Percentiles rank a stretch among this genome's conserved stretches.
These are phyloP conservation scores for Ischnus inquisitorius DNA, from an alignment of 2,888 invertebrate genomes.

Conservation along the genomic window DNA sequence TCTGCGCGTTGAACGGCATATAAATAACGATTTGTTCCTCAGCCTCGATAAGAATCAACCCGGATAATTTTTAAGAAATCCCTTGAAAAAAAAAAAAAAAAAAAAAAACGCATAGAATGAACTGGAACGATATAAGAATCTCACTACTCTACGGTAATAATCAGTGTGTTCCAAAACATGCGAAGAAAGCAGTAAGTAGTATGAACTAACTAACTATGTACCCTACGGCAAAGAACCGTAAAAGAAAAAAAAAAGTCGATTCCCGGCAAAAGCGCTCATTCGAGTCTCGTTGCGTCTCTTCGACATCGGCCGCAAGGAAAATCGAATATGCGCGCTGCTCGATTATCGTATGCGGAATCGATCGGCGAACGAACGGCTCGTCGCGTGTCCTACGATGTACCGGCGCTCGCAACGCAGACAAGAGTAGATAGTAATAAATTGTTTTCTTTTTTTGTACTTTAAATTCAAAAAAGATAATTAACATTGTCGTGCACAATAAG, in stretches of 20 bases:
- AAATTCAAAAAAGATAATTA: constrained; percentile 73
- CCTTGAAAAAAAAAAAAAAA: constrained; percentile 4
- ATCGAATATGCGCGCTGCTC: constrained; percentile 15
- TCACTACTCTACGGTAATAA: constrained; percentile 63
- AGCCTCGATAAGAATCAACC: background rate
- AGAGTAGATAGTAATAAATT: constrained; percentile 69
- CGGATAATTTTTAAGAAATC: background rate
- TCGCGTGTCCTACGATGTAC: background rate
- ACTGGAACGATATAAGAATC: constrained; percentile 8
- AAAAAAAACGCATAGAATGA: constrained; percentile 42
- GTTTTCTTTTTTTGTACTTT: too few species aligned
- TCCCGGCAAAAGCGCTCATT: background rate
- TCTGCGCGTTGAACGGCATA: too few species aligned
- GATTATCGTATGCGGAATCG: background rate
- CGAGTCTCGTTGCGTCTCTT: background rate
- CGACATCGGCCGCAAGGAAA: background rate
- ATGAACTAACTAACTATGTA: constrained; percentile 60
- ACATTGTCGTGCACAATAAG: constrained; percentile 80
- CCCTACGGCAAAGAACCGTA: constrained; percentile 37
- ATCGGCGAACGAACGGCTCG: background rate
- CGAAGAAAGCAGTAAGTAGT: constrained; percentile 63
- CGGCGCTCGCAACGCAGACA: constrained; percentile 28
- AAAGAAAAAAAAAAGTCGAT: background rate
- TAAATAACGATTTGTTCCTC: too few species aligned
- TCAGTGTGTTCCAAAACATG: constrained; percentile 65